Percentiles rank a stretch among this genome's conserved stretches.
phyloP scores from a whole-genome alignment of 2,113 vertebrate genomes.

The Brachyistius frenatus region DNA sequence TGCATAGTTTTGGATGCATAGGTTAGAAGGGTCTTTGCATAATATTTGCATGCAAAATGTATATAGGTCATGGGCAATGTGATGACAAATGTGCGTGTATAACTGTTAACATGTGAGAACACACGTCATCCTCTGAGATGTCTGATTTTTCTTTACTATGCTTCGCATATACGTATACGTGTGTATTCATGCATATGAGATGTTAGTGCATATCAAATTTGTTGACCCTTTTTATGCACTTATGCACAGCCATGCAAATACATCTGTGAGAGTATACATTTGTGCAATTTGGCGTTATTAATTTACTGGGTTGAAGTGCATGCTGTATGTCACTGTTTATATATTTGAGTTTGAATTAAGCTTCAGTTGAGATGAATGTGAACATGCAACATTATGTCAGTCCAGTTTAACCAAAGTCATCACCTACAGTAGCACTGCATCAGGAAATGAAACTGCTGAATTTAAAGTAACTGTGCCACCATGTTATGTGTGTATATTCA shows the following conservation, averaged over 20 bases:
- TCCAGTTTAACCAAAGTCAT: not conserved
- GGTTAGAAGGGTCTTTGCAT: not conserved
- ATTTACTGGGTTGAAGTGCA: not conserved
- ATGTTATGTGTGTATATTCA: not conserved
- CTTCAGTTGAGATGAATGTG: conserved; percentile 17
- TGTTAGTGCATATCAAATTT: conserved; percentile 40
- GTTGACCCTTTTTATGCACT: conserved; percentile 26
- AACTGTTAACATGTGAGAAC: not conserved
- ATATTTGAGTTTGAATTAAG: conserved; percentile 9
- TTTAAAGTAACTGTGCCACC: conserved; percentile 9
- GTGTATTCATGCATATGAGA: conserved; percentile 40
- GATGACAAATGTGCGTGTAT: not conserved
- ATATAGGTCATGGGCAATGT: not conserved
- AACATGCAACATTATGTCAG: conserved; percentile 6
- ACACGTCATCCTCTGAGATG: conserved; percentile 14
- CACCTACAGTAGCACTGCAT: not conserved
- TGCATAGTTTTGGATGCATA: not conserved
- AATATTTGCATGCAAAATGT: conserved; percentile 29
- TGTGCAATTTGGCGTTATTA: not conserved
- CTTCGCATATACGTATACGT: not conserved
- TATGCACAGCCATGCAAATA: not conserved
- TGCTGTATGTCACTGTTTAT: not conserved
- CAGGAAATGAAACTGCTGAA: conserved; percentile 1
- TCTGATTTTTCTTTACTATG: not conserved
- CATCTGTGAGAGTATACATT: conserved; percentile 10